Conservation (phyloP, 2,888 invertebrate genomes). For the Nymphalis c-album region DNA sequence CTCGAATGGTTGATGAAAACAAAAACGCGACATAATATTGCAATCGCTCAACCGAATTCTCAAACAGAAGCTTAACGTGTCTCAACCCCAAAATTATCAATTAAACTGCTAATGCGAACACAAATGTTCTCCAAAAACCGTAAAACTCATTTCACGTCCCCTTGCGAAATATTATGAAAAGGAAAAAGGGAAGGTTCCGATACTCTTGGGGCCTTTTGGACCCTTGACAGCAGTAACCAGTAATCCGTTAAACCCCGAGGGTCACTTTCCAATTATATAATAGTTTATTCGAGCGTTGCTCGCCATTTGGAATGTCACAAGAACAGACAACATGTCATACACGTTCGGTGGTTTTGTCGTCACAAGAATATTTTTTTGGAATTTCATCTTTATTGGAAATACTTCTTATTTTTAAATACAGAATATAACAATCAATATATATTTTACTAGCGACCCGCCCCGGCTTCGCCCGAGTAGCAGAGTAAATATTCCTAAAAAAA, state of each 20-base stretch:
- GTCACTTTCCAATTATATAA: slow-evolving; percentile 63
- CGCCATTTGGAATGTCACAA: slow-evolving; percentile 50
- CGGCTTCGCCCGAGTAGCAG: too few relatives aligned
- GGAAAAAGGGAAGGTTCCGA: slow-evolving; percentile 39
- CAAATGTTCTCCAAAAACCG: slow-evolving; percentile 55
- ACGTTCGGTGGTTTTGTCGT: slow-evolving; percentile 8
- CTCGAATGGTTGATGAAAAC: slow-evolving; percentile 5
- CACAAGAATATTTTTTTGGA: neutral
- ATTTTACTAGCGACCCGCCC: too few relatives aligned
- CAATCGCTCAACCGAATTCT: slow-evolving; percentile 18
- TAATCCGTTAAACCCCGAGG: slow-evolving; percentile 71
- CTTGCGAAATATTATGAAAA: slow-evolving; percentile 59
- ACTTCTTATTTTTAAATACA: neutral
- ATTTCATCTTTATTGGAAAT: slow-evolving; percentile 6
- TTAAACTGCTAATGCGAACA: slow-evolving; percentile 42
- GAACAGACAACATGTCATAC: slow-evolving; percentile 39
- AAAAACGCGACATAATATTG: slow-evolving; percentile 11
- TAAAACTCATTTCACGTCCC: slow-evolving; percentile 65
- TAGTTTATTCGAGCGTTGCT: slow-evolving; percentile 58
- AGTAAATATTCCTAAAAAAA: too few relatives aligned
- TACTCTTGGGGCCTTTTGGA: slow-evolving; percentile 46
- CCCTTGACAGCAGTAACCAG: slow-evolving; percentile 70
- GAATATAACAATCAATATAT: neutral
- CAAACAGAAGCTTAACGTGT: slow-evolving; percentile 27
- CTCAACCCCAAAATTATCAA: slow-evolving; percentile 40